These are phyloP conservation scores for Solen grandis DNA, from an alignment of 1,140 invertebrate species.

Conservation along the genomic window DNA sequence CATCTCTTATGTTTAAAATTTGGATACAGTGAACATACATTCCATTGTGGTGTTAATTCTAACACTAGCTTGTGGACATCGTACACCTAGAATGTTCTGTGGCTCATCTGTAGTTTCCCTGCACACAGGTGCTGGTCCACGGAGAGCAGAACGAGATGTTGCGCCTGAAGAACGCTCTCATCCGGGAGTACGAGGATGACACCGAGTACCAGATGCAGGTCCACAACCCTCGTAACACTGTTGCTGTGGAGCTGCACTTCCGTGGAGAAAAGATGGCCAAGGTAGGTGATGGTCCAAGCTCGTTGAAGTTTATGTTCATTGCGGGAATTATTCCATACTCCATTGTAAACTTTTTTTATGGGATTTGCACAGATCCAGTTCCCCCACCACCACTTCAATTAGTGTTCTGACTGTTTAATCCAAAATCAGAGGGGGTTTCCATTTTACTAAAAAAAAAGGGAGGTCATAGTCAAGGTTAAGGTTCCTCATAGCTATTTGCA, in stretches of 20 bases:
- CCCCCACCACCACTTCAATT: not conserved
- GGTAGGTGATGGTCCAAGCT: too few relatives aligned
- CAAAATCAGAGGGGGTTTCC: too few relatives aligned
- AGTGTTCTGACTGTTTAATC: not conserved
- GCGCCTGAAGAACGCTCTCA: constrained; percentile 94
- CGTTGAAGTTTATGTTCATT: not conserved
- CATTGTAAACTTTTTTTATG: not conserved
- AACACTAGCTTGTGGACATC: too few relatives aligned
- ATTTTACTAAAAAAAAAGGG: too few relatives aligned
- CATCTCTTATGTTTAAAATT: too few relatives aligned
- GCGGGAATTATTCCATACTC: not conserved
- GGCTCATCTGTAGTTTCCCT: too few relatives aligned
- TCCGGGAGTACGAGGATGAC: constrained; percentile 96
- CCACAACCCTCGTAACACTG: constrained; percentile 98
- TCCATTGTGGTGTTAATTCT: too few relatives aligned
- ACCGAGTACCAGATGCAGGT: constrained; percentile 93
- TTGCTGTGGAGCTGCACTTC: constrained; percentile 95
- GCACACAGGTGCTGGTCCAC: constrained; percentile 93
- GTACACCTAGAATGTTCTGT: too few relatives aligned
- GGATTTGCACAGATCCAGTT: not conserved
- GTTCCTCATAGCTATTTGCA: too few relatives aligned
- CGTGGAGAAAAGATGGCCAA: constrained; percentile 99
- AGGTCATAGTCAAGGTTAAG: too few relatives aligned
- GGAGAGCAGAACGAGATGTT: constrained; percentile 99
- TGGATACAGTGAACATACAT: too few relatives aligned